These are phyloP conservation scores for Clostera curtula DNA, from an alignment of 2,888 invertebrate genomes.

Conservation along the genomic window DNA sequence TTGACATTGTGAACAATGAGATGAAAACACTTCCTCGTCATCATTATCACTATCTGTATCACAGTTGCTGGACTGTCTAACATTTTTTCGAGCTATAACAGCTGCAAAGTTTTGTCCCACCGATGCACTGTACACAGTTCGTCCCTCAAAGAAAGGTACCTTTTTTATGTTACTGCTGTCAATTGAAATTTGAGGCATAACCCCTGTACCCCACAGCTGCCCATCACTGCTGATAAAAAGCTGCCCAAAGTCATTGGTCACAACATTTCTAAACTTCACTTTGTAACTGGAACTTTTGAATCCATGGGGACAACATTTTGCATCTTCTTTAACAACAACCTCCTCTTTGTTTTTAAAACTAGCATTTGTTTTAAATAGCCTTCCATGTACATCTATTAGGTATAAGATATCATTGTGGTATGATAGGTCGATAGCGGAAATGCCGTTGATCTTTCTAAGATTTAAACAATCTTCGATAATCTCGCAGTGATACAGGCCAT, in stretches of 20 bases:
- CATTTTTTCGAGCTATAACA: constrained; percentile 79
- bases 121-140: constrained; percentile 79
- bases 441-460: constrained; percentile 64
- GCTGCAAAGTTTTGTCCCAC: constrained; percentile 87
- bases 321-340: constrained; percentile 77
- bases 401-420: constrained; percentile 75
- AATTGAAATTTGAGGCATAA: constrained; percentile 79
- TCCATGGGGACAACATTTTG: constrained; percentile 79
- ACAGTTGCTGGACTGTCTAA: constrained; percentile 59
- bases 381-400: constrained; percentile 77
- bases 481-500: constrained; percentile 59
- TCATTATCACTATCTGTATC: constrained; percentile 77
- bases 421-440: constrained; percentile 78
- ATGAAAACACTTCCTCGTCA: constrained; percentile 78
- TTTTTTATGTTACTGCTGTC: constrained; percentile 75
- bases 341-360: constrained; percentile 75
- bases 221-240: constrained; percentile 79
- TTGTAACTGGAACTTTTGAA: constrained; percentile 77
- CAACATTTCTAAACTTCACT: constrained; percentile 77
- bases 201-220: constrained; percentile 81
- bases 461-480: constrained; percentile 51
- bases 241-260: constrained; percentile 76
- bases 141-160: constrained; percentile 80
- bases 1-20: constrained; percentile 79
- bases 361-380: constrained; percentile 73